Evolutionary conservation across 2,113 vertebrate species (phyloP), one percentile per base, ranked within the genome.

Genomic region (Phodopus roborovskii): DNA sequence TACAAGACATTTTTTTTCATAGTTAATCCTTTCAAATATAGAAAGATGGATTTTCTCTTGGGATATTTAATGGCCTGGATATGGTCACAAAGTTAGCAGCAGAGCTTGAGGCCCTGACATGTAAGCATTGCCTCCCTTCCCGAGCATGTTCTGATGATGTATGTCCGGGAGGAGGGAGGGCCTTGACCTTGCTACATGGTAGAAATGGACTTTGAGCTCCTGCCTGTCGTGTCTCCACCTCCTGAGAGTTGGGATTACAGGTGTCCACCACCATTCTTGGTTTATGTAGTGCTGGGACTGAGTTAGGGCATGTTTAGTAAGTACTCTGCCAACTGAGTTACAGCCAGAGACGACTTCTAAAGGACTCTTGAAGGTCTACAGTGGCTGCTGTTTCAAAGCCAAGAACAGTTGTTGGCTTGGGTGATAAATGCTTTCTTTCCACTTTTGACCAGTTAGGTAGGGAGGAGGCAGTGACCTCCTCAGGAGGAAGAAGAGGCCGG

Each of bases 61-160:
- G 93, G 70, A 92, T 24, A 56, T 66, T 66, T 89, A 96, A 78
- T 78, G 77, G 71, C 53, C 66, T 75, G 48, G 58, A 36, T 73
- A 64, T 74, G 19, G n/a, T 81, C 71, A 82, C 93, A 71, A 0
- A 89, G 64, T 88, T 15, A 79, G 81, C 89, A 62, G 16, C 77
- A 83, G 79, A 26, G 66, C 39, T 48, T 87, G 70, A 70, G 11
- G 58, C 22, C 8, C 62, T 75, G 50, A 13, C 1, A 0, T 24
- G 15, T n/a, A 68, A 48, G 39, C 8, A 5, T 19, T 22, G 17
- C 91, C 36, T 68, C 36, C 4, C 7, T n/a, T 39, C 17, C 22
- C 22, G 42, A 42, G 2, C 36, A 7, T 36, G 15, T 92, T 79
- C 50, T 60, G 60, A 48, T 62, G 26, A 36, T n/a, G n/a, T n/a